Evolutionary conservation across 1,140 invertebrate genomes (phyloP).

Genomic region (Drosophila nigrodunni): DNA sequence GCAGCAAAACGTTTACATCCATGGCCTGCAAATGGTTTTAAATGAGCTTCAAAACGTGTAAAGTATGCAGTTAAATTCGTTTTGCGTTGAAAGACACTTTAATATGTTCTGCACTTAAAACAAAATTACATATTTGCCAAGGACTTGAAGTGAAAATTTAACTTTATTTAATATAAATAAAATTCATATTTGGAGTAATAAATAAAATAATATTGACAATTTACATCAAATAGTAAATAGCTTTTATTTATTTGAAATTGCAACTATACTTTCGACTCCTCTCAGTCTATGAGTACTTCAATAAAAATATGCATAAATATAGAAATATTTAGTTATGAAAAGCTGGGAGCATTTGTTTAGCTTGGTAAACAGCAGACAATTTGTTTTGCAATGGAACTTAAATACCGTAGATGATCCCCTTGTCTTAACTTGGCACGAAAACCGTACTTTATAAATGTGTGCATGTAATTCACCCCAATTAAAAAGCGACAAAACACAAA

Average conservation of each 20-base stretch:
- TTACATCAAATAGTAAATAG: no score
- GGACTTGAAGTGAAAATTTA: no score
- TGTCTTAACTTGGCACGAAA: constrained; percentile 43
- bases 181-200: no score
- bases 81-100: no score
- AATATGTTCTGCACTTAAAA: no score
- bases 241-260: no score
- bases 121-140: no score
- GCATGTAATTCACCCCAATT: constrained; percentile 13
- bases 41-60: constrained; percentile 16
- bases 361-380: neutral
- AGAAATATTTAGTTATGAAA: neutral
- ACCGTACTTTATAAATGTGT: neutral
- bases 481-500: constrained; percentile 9
- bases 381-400: neutral
- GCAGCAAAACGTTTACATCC: constrained; percentile 55
- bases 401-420: neutral
- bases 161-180: no score
- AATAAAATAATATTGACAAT: no score
- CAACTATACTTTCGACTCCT: no score
- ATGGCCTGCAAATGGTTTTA: constrained; percentile 66
- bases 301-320: neutral
- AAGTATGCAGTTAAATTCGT: neutral
- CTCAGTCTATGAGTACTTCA: no score
- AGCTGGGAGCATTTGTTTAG: neutral